Evolutionary conservation across 2,888 invertebrate genomes (phyloP), one percentile per base, ranked within the genome.

Genomic region (Pristionchus entomophagus): DNA sequence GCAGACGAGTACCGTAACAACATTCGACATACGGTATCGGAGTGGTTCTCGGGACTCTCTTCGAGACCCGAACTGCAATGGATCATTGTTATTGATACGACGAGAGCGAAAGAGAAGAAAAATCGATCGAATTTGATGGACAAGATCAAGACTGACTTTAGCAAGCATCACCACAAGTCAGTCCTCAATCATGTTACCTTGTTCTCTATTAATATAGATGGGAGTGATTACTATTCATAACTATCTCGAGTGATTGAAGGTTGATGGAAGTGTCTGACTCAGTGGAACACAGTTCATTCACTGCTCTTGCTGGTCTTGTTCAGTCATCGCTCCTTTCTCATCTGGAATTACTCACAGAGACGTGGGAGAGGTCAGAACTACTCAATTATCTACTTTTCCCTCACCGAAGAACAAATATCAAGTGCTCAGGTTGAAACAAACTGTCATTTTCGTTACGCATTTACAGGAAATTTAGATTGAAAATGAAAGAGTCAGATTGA

Each of bases 41-140:
- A 93, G 88, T 93, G 93, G 93, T 93, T 93, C 86, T 90, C 92
- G 6, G 88, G 87, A 59, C 87, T 90, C 22, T 88, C 88, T 49
- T 80, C 88, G n/a, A 87, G 88, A 81, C 85, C 88, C 6, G 90
- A 91, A 59, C 87, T 89, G 19, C 90, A 92, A 81, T 93, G 93
- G 92, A 82, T 93, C 32, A 93, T 93, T 49, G 89, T 93, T 14
- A 88, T 91, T 53, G 93, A 93, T 85, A 89, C 91, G 12, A 89
- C 90, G 5, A 83, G 88, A 35, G 91, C 90, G 1, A 91, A 91
- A 41, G 93, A 93, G 85, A 90, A 90, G 56, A 93, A 93, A 81
- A 90, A 88, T 51, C 88, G 91, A 65, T 88, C 84, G 0, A 86
- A 88, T 26, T 85, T 93, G 53, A 87, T 91, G 87, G 93, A 93